Evolutionary conservation across 2,113 vertebrate species (phyloP).

Genomic region (Phyllostomus discolor): DNA sequence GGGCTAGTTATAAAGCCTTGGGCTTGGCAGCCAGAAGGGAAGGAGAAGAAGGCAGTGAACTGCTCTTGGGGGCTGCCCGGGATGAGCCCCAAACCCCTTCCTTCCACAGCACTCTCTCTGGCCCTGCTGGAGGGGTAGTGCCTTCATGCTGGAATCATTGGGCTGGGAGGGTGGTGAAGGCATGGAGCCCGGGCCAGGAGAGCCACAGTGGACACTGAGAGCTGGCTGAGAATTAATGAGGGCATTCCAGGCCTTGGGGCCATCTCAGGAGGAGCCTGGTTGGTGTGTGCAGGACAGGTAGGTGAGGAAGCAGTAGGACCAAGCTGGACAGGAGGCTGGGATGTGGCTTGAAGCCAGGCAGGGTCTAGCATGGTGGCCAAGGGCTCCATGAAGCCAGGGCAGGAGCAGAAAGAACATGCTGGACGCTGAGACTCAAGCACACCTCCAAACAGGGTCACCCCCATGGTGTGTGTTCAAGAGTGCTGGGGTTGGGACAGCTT

Average conservation of each 20-base stretch:
- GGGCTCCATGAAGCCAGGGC: neutral
- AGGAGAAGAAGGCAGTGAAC: neutral
- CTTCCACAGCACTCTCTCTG: neutral
- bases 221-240: neutral
- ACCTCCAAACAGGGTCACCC: neutral
- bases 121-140: neutral
- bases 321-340: neutral
- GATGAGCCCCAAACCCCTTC: neutral
- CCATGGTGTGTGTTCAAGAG: accelerated
- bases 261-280: neutral
- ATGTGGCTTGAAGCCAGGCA: neutral
- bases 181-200: accelerated
- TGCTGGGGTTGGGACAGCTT: accelerated
- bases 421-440: neutral
- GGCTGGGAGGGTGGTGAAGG: accelerated
- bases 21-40: neutral
- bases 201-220: accelerated
- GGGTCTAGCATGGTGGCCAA: neutral
- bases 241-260: neutral
- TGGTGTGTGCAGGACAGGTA: neutral
- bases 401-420: neutral
- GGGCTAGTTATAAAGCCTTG: neutral
- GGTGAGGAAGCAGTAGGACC: neutral
- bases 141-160: neutral
- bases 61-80: neutral